phyloP scores from a whole-genome alignment of 2,888 invertebrate species.

The Abrostola tripartita region DNA sequence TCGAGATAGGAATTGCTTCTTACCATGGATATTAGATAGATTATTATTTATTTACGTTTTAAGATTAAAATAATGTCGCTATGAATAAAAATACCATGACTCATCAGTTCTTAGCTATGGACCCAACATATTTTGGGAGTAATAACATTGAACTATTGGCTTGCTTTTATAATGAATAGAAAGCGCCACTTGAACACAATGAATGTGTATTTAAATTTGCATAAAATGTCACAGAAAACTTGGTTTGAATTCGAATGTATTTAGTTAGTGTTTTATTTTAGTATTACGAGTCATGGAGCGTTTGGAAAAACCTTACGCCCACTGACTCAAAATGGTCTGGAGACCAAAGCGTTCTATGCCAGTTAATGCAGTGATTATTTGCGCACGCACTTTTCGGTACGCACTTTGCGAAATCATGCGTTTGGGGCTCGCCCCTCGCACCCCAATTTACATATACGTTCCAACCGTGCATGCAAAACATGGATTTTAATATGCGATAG shows the following conservation, averaged over 20 bases:
- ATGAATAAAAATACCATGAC: neutral
- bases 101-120: neutral
- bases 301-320: slow-evolving; percentile 17
- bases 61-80: no score
- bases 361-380: slow-evolving; percentile 46
- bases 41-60: neutral
- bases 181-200: slow-evolving; percentile 31
- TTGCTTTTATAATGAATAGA: slow-evolving; percentile 31
- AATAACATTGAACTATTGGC: slow-evolving; percentile 12
- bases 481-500: slow-evolving; percentile 24
- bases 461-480: slow-evolving; percentile 41
- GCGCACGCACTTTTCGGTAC: slow-evolving; percentile 31
- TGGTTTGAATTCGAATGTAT: slow-evolving; percentile 42
- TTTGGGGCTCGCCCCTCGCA: slow-evolving; percentile 14
- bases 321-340: slow-evolving; percentile 1
- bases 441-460: slow-evolving; percentile 27
- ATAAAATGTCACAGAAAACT: slow-evolving; percentile 30
- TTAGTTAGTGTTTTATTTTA: slow-evolving; percentile 42
- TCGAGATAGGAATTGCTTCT: no score
- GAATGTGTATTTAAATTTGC: slow-evolving; percentile 39
- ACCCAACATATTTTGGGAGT: neutral
- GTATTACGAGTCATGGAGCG: slow-evolving; percentile 46
- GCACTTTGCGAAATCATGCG: slow-evolving; percentile 10
- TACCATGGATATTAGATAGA: neutral
- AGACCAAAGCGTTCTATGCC: slow-evolving; percentile 31